A percentile compares a stretch with the other conserved stretches of the same genome.
These are phyloP conservation scores for Fissipunctia ypsillon DNA, from an alignment of 2,888 invertebrate genomes.

Conservation along the genomic window DNA sequence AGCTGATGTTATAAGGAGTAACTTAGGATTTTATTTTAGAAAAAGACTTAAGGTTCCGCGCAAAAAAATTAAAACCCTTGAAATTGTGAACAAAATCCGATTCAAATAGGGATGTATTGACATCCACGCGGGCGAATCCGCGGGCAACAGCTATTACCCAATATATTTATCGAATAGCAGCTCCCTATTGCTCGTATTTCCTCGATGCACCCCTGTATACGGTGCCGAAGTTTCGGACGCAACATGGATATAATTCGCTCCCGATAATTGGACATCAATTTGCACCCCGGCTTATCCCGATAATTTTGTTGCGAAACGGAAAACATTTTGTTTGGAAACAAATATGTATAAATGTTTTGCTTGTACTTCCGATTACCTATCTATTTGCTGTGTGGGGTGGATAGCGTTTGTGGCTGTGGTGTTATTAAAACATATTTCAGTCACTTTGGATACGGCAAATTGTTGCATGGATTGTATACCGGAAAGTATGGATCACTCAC, in stretches of 20 bases:
- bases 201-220: slow-evolving; percentile 24
- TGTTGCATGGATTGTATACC: neutral
- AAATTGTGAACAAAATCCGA: no score
- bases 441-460: slow-evolving; percentile 18
- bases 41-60: no score
- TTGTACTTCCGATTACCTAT: neutral
- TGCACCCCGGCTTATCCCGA: slow-evolving; percentile 43
- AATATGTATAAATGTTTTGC: slow-evolving; percentile 35
- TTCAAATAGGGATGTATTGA: no score
- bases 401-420: slow-evolving; percentile 14
- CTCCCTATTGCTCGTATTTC: slow-evolving; percentile 7
- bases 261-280: slow-evolving; percentile 60
- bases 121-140: no score
- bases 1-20: no score
- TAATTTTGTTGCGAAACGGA: slow-evolving; percentile 50
- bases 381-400: neutral
- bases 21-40: no score
- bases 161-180: slow-evolving; percentile 29
- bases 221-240: slow-evolving; percentile 17
- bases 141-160: no score
- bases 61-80: no score
- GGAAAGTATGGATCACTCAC: no score
- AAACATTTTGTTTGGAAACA: slow-evolving; percentile 54
- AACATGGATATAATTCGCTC: slow-evolving; percentile 45
- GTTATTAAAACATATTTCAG: slow-evolving; percentile 7